These are phyloP conservation scores for Tridacna gigas DNA, from an alignment of 2,888 invertebrate species.

Conservation along the genomic window DNA sequence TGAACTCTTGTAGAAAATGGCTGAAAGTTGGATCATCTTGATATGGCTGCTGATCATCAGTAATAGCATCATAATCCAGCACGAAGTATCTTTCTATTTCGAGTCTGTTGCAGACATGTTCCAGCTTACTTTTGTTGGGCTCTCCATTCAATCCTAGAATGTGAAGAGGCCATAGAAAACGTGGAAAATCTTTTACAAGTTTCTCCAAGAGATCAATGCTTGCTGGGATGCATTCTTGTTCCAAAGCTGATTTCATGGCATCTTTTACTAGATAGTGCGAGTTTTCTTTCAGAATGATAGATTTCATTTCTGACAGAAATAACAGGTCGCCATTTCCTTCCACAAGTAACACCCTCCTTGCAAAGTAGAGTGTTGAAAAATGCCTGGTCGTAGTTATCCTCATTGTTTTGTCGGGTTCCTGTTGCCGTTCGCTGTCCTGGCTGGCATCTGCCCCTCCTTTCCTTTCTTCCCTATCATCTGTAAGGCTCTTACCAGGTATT, in stretches of 20 bases:
- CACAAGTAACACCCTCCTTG: constrained; percentile 5
- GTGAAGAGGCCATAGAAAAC: constrained; percentile 17
- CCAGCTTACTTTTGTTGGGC: neutral
- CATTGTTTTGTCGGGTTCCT: neutral
- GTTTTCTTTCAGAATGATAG: neutral
- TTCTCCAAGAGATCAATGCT: neutral
- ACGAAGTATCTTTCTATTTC: constrained; percentile 14
- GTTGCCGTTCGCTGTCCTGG: neutral
- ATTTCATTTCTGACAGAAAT: constrained; percentile 17
- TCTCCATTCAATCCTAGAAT: constrained; percentile 5
- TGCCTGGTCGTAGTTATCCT: constrained; percentile 13
- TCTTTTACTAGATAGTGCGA: neutral
- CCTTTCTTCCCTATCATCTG: neutral
- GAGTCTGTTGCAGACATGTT: constrained; percentile 2
- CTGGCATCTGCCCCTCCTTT: neutral
- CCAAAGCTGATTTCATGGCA: neutral
- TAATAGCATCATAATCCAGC: constrained; percentile 14
- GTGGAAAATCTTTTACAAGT: neutral
- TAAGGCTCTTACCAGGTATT: neutral
- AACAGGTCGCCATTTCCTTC: neutral
- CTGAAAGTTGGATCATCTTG: neutral
- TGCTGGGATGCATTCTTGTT: neutral
- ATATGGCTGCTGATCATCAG: too few species aligned
- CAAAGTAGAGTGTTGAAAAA: constrained; percentile 20
- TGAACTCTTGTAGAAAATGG: neutral